Base-by-base conservation (phyloP, 2,888 invertebrate species). In the Eristalinus aeneus region DNA sequence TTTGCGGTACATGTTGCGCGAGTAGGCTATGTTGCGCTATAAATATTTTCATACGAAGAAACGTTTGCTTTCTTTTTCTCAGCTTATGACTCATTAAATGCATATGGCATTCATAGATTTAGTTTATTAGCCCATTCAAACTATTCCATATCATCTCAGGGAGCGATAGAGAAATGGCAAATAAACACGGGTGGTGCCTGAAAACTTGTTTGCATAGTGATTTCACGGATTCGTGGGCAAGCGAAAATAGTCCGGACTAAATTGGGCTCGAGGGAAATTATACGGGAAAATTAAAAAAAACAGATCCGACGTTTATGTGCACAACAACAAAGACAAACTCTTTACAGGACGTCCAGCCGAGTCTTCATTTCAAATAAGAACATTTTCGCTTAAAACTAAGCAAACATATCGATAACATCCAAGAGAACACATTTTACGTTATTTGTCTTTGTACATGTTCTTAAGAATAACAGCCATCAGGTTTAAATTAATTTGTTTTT, bases 41-140 rank as follows among this genome's bases (percentile, higher is more conserved):
- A 46, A 39, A 39, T 23, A 54, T 23, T 12, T 67, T 22, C 16
- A 53, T 16, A 46, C 27, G 12, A 36, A 69, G 10, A 53, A 22
- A 27, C 1, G 12, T 12, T 39, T 53, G 68, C 69, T 77, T 77
- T 69, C 69, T 69, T 63, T 69, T 63, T 69, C 10, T 23, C 60
- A 39, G 39, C 39, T 39, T 71, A 27, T 60, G 71, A 65, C 56
- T 65, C 56, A 46, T 22, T 27, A 16, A 56, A 56, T 31, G 31
- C n/a, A 10, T 20, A 58, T 32, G 39, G n/a, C 54, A 67, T 67
- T n/a, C 65, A 20, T 20, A 58, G 64, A 64, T 34, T 46, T 20
- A 34, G 58, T 75, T 75, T 65, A 32, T 46, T 75, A 65, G 58
- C 74, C 74, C 39, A 58, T 22, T 75, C 39, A 46, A 39, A 11